Evolutionary conservation across 92 coral and sea anemone genomes (phyloP).

Genomic region (Plumapathes pennacea): DNA sequence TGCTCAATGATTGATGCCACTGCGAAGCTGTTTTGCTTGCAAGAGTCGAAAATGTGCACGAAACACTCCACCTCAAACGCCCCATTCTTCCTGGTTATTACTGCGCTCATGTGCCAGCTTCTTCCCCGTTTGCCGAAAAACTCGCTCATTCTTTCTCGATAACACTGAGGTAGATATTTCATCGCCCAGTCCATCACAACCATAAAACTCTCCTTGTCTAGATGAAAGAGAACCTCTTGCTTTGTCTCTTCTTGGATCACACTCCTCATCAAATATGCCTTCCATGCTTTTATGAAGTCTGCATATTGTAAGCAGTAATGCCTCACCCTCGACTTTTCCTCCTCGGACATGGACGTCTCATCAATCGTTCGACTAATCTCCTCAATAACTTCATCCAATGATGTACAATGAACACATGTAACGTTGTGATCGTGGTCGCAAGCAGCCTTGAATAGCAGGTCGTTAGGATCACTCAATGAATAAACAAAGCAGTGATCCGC

Average conservation of each 20-base stretch:
- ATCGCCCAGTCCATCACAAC: conserved; percentile 13
- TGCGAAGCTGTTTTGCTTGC: conserved; percentile 30
- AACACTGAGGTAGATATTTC: neutral
- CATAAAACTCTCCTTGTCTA: neutral
- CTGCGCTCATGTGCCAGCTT: conserved; percentile 19
- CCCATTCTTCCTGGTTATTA: neutral
- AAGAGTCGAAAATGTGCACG: conserved; percentile 2
- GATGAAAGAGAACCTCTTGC: neutral
- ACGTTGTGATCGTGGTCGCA: conserved; percentile 15
- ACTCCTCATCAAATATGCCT: neutral
- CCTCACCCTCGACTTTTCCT: conserved; percentile 2
- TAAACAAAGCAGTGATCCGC: too few relatives aligned
- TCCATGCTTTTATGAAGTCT: conserved; percentile 3
- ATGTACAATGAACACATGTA: conserved; percentile 4
- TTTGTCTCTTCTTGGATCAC: conserved; percentile 7
- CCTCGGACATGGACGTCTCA: conserved; percentile 3
- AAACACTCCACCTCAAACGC: conserved; percentile 8
- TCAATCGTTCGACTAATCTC: neutral
- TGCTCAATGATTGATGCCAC: conserved; percentile 35
- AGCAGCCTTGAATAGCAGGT: too few relatives aligned
- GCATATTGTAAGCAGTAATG: neutral
- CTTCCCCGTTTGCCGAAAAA: conserved; percentile 6
- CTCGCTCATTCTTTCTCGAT: conserved; percentile 9
- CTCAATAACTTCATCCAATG: neutral
- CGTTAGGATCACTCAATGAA: too few relatives aligned